Percentiles rank a stretch among this genome's conserved stretches.
phyloP scores from a whole-genome alignment of 1,140 invertebrate genomes.

The Drosophila lini region DNA sequence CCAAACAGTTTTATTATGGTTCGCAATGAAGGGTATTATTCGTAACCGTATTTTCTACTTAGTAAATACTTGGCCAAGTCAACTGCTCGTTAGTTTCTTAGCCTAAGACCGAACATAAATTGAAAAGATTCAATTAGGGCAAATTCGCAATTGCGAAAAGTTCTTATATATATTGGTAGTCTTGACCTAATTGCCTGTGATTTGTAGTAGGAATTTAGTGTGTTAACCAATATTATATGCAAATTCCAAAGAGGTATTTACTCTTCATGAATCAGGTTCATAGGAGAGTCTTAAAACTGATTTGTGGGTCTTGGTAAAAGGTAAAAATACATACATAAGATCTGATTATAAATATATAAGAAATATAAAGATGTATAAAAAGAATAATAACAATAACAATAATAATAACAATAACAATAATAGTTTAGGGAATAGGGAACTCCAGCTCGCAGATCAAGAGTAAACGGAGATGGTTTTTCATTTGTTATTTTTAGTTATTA shows the following conservation, averaged over 20 bases:
- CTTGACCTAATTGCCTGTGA: constrained; percentile 27
- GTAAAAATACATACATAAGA: background rate
- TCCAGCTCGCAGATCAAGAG: background rate
- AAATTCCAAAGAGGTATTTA: too few relatives aligned
- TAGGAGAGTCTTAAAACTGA: background rate
- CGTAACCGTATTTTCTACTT: constrained; percentile 48
- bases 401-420: background rate
- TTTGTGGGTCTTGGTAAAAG: background rate
- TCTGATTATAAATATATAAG: background rate
- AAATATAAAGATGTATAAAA: too few relatives aligned
- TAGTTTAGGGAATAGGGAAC: background rate
- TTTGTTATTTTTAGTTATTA: too few relatives aligned
- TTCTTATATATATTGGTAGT: constrained; percentile 16
- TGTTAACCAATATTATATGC: background rate
- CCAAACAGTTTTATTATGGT: constrained; percentile 73
- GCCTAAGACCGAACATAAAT: constrained; percentile 28
- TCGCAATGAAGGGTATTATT: constrained; percentile 70
- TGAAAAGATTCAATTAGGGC: constrained; percentile 18
- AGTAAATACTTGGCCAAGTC: constrained; percentile 54
- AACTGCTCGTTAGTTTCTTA: constrained; percentile 14
- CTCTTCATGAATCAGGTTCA: background rate
- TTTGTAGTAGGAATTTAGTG: constrained; percentile 24
- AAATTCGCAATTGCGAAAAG: constrained; percentile 13
- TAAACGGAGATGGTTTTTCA: background rate
- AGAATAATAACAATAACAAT: background rate